Evolutionary conservation across 23 tunicate species (phyloP).

Genomic region (Diplosoma virens): DNA sequence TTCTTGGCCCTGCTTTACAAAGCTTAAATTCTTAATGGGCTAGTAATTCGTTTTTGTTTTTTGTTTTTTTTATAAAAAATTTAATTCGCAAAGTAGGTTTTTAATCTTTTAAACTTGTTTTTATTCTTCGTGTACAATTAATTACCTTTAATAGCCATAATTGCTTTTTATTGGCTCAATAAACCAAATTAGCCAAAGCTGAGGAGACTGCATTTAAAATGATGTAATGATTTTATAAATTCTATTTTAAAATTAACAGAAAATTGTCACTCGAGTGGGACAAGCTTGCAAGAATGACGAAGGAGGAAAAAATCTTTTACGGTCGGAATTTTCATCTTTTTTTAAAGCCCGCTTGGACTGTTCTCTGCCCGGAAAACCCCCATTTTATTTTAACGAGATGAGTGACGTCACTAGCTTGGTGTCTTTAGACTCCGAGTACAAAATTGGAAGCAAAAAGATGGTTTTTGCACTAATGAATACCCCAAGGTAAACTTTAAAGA

Average conservation of each 20-base stretch:
- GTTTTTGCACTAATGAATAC: constrained; percentile 72
- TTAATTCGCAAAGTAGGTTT: too few species aligned
- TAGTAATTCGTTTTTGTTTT: background rate
- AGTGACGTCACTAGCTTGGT: constrained; percentile 55
- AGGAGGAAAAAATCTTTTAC: constrained; percentile 45
- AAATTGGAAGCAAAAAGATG: constrained; percentile 9
- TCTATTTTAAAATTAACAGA: constrained; percentile 21
- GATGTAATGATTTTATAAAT: too few species aligned
- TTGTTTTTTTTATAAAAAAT: too few species aligned
- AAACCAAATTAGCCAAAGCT: too few species aligned
- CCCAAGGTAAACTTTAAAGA: constrained; percentile 39
- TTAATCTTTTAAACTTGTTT: too few species aligned
- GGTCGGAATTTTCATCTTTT: constrained; percentile 62
- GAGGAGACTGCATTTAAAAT: too few species aligned
- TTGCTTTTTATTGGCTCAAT: too few species aligned
- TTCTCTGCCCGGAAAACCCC: constrained; percentile 76
- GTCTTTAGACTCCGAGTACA: constrained; percentile 21
- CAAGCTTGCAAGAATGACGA: constrained; percentile 72
- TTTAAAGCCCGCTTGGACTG: constrained; percentile 75
- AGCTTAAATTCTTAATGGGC: background rate
- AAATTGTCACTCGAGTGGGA: constrained; percentile 49
- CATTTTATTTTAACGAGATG: constrained; percentile 73
- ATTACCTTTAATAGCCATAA: too few species aligned
- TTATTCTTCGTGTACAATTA: too few species aligned
- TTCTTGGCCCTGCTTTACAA: too few species aligned